A percentile compares a stretch with the other conserved stretches of the same genome.
phyloP scores from a whole-genome alignment of 2,797 vertebrate species.

The Aplochiton taeniatus region DNA sequence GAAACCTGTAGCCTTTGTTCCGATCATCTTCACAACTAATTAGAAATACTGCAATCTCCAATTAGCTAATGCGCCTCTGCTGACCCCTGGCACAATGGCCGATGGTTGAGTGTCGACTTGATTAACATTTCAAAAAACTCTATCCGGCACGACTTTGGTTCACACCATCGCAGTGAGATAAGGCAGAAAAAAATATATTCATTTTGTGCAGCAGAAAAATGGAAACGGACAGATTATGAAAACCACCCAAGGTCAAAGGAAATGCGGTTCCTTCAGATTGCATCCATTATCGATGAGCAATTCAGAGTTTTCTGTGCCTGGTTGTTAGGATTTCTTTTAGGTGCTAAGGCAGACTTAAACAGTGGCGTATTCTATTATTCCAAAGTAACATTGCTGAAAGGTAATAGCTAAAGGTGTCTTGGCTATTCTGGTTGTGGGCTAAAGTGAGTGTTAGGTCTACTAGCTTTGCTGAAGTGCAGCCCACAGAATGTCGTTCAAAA shows the following conservation, averaged over 20 bases:
- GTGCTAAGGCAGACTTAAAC: no score
- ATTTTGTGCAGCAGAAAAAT: slow-evolving; percentile 15
- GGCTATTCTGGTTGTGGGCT: no score
- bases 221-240: slow-evolving; percentile 6
- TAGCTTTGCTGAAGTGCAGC: no score
- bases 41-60: slow-evolving; percentile 62
- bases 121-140: slow-evolving; percentile 84
- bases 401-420: no score
- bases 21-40: slow-evolving; percentile 73
- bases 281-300: neutral
- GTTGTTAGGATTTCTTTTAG: no score
- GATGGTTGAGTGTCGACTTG: slow-evolving; percentile 75
- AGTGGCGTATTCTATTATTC: no score
- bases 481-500: no score
- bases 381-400: no score
- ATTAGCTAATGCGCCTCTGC: slow-evolving; percentile 53
- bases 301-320: no score
- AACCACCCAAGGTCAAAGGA: slow-evolving; percentile 22
- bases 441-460: no score
- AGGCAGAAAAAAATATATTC: neutral
- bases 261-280: neutral
- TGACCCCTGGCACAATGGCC: slow-evolving; percentile 76
- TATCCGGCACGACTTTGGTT: slow-evolving; percentile 73
- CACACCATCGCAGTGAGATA: slow-evolving; percentile 33
- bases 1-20: slow-evolving; percentile 57